A percentile compares a stretch with the other conserved stretches of the same genome.
phyloP scores from a whole-genome alignment of 2,888 invertebrate species.

The Cyaniris semiargus region DNA sequence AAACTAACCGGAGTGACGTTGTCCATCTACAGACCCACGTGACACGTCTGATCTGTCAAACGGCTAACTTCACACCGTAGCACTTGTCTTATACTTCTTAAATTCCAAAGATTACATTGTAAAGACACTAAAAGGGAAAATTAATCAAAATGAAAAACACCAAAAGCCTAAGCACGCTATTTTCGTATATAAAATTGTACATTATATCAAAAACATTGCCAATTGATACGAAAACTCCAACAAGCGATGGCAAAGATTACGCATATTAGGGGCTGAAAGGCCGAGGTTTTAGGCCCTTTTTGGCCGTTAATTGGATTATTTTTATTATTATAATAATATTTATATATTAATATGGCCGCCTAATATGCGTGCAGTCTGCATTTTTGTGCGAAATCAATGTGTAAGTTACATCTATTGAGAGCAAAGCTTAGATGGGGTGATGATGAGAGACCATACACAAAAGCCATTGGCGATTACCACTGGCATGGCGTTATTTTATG shows the following conservation, averaged over 20 bases:
- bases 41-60: not conserved
- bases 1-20: constrained; percentile 17
- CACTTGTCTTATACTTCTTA: constrained; percentile 15
- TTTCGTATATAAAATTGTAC: constrained; percentile 52
- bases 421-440: constrained; percentile 53
- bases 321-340: not conserved
- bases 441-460: constrained; percentile 3
- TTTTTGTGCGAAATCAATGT: constrained; percentile 63
- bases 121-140: constrained; percentile 60
- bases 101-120: constrained; percentile 40
- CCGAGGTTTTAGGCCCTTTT: not conserved
- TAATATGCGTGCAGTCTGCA: constrained; percentile 33
- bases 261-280: not conserved
- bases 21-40: not conserved
- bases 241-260: constrained; percentile 27
- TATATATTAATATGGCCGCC: constrained; percentile 24
- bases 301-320: not conserved
- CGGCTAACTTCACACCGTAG: constrained; percentile 19
- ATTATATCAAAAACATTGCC: constrained; percentile 50
- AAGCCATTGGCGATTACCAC: not conserved
- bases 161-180: constrained; percentile 60
- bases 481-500: too few species aligned
- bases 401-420: constrained; percentile 54
- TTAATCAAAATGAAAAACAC: constrained; percentile 60
- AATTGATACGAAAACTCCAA: constrained; percentile 45